phyloP scores from a whole-genome alignment of 2,888 invertebrate genomes.

The Elmis aenea region DNA sequence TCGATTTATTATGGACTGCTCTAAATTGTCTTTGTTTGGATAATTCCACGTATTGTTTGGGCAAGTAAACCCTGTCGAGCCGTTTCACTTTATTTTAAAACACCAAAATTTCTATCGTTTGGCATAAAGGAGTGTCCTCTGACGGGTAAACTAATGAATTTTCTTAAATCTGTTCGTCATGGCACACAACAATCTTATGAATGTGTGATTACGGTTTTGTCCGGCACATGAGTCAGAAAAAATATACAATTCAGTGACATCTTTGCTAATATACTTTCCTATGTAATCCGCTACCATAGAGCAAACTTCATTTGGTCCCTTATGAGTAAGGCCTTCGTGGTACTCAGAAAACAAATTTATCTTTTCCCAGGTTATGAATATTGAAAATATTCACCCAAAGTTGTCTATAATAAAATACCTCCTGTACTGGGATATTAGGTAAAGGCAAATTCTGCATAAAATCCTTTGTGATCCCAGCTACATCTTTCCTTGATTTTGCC shows the following conservation, averaged over 20 bases:
- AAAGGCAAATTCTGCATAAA: conserved; percentile 9
- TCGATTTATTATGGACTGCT: too few species aligned
- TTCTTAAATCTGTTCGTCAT: neutral
- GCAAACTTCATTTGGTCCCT: conserved; percentile 3
- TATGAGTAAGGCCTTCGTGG: neutral
- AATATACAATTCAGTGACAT: conserved; percentile 6
- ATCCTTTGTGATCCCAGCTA: conserved; percentile 7
- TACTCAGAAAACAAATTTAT: neutral
- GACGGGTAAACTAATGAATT: neutral
- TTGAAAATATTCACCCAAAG: conserved; percentile 7
- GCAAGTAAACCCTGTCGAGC: too few species aligned
- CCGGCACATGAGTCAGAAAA: conserved; percentile 10
- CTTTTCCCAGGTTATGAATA: conserved; percentile 4
- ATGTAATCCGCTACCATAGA: conserved; percentile 5
- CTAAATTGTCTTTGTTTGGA: conserved; percentile 1
- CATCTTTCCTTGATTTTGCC: neutral
- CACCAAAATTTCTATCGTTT: conserved; percentile 10
- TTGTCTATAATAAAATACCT: conserved; percentile 9
- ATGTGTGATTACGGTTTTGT: conserved; percentile 8
- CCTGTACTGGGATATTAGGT: conserved; percentile 9
- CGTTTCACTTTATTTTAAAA: too few species aligned
- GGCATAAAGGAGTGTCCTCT: neutral
- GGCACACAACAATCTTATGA: neutral
- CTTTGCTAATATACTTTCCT: neutral
- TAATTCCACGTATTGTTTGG: neutral